Percentiles rank a stretch among this genome's conserved stretches.
Conservation (phyloP, 2,888 invertebrate species). For the Andrena chrysosceles region DNA sequence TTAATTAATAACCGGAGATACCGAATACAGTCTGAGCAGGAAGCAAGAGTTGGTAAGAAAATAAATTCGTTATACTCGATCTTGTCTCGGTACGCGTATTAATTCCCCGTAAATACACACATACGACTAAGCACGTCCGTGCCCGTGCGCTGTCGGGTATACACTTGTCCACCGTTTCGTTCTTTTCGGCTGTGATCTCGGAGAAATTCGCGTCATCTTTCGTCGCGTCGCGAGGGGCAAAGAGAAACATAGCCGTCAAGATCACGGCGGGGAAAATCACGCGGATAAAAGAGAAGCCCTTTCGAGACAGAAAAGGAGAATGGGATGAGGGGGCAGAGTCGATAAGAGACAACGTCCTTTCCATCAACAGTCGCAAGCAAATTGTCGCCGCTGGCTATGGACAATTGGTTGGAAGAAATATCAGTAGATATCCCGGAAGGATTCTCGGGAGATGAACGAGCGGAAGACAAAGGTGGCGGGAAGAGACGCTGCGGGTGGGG, state of each 20-base stretch:
- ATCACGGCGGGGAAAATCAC: conserved; percentile 14
- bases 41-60: conserved; percentile 12
- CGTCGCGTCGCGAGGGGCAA: not conserved
- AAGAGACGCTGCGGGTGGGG: not conserved
- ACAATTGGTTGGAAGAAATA: conserved; percentile 56
- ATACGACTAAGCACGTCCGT: not conserved
- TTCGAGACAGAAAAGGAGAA: conserved; percentile 4
- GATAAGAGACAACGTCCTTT: conserved; percentile 28
- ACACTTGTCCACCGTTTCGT: not conserved
- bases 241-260: conserved; percentile 3
- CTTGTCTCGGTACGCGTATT: not conserved
- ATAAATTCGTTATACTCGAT: conserved; percentile 9
- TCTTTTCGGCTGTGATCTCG: not conserved
- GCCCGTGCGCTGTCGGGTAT: not conserved
- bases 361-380: conserved; percentile 56
- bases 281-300: not conserved
- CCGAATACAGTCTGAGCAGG: conserved; percentile 8
- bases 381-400: conserved; percentile 45
- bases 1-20: conserved; percentile 65
- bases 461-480: conserved; percentile 1
- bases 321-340: not conserved
- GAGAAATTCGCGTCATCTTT: not conserved
- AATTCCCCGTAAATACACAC: not conserved
- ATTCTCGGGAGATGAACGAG: conserved; percentile 26
- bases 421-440: conserved; percentile 44